Base-by-base conservation (phyloP, 92 coral and sea anemone genomes). In the Galaxea fascicularis region DNA sequence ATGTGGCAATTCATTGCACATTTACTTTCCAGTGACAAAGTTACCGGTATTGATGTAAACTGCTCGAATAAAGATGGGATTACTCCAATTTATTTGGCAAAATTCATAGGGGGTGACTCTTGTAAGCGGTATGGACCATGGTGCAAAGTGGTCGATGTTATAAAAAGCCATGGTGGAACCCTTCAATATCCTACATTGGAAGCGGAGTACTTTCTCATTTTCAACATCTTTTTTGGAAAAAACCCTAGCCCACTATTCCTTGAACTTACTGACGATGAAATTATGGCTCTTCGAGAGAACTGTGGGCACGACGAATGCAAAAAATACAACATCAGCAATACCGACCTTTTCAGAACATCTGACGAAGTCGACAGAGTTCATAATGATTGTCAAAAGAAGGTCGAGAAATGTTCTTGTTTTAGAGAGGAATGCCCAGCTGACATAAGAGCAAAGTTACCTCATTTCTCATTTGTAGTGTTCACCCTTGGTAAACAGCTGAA, bases 81-180 rank as follows among this genome's bases (percentile, higher is more conserved):
- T 20, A 88, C 85, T 16, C 95, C 95, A 13, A 53, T 86, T 77
- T 92, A 92, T 59, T 64, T 92, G 53, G 95, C 93, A 0, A 85
- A 24, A 53, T 20, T 85, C 9, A 11, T 64, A 11, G 90, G 90
- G 24, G 89, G 89, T 7, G 60, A 39, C 1, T 18, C 60, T 26
- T 83, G 87, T 20, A 21, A 64, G 25, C 17, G 83, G 39, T 2
- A 56, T 49, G 67, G 82, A 45, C 90, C 92, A 14, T 89, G 92
- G 92, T 85, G 92, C 75, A 85, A 85, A n/a, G 84, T 66, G 10
- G 62, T 85, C 24, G 35, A 69, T 17, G 79, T 85, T 3, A 84
- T 89, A 1, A 20, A 65, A 46, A 52, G 28, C 27, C 52, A 58
- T 10, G 84, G 87, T 27, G 92, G 89, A 28, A 82, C 39, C 0